Percentiles rank a stretch among this genome's conserved stretches.
Conservation (phyloP, 2,888 invertebrate genomes). For the Ormyrus nitidulus region DNA sequence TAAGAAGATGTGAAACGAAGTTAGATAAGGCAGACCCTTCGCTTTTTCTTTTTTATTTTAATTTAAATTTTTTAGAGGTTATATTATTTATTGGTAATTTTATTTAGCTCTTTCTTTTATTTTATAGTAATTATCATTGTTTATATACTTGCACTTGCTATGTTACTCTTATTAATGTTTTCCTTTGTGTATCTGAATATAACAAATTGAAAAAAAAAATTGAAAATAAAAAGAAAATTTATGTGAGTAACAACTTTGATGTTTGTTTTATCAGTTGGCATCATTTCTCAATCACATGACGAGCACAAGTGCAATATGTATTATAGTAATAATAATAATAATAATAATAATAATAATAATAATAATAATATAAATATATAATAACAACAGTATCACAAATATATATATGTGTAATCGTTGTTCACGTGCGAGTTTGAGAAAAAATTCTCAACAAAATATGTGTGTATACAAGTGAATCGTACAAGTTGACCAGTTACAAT, state of each 20-base stretch:
- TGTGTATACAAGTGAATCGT: constrained; percentile 54
- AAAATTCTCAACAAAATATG: constrained; percentile 28
- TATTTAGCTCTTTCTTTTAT: constrained; percentile 28
- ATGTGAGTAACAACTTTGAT: background rate
- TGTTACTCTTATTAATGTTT: constrained; percentile 10
- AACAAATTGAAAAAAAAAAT: constrained; percentile 8
- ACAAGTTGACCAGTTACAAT: constrained; percentile 64
- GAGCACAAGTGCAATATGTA: constrained; percentile 37
- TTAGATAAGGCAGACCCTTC: constrained; percentile 51
- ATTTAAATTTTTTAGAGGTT: constrained; percentile 34
- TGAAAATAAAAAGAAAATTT: background rate
- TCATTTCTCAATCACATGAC: constrained; percentile 34
- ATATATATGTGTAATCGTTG: constrained; percentile 34
- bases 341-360: constrained; percentile 7
- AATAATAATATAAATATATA: constrained; percentile 17
- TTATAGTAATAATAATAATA: background rate
- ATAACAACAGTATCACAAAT: constrained; percentile 39
- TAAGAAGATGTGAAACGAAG: constrained; percentile 48
- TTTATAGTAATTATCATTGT: constrained; percentile 19
- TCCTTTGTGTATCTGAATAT: constrained; percentile 1
- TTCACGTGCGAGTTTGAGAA: constrained; percentile 28
- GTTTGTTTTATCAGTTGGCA: constrained; percentile 24
- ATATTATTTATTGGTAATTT: constrained; percentile 42
- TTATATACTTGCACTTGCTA: constrained; percentile 19
- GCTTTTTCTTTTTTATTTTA: constrained; percentile 33